Base-by-base conservation (phyloP, 2,888 invertebrate genomes). In the Archips xylosteana region DNA sequence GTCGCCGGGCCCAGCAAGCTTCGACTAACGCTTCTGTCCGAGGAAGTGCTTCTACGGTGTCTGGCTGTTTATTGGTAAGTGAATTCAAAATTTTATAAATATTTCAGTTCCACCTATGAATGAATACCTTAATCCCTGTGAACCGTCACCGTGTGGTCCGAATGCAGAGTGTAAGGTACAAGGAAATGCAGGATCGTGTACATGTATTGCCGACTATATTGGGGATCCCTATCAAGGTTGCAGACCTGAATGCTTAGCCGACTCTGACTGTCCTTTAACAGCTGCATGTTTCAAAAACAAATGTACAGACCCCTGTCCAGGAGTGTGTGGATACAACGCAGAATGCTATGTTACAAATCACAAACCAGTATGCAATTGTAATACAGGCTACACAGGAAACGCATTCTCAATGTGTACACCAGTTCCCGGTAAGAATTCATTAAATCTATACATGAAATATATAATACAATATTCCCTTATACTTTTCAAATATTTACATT, bases 201-300 rank as follows among this genome's bases (percentile, higher is more conserved):
- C 95, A 78, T 97, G 97, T 85, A 87, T 96, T 72, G 95, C 96
- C 6, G 96, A 96, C 77, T 96, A 96, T 87, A 95, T 96, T 80
- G 97, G 97, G 79, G 96, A 97, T 85, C 97, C 97, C 57, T 97
- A 96, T 83, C 96, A 96, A 91, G 95, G 96, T 74, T 97, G 97
- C 83, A 95, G 96, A 84, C 96, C 96, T 39, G 96, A 96, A 87
- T 96, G 96, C 83, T 90, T 95, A 79, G 90, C 95, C 61, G 96
- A 96, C 86, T 94, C 96, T 47, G 96, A 96, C 84, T 96, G 96
- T 83, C 91, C 95, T n/a, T 93, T 96, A 72, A 94, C 93, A 78
- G 92, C 89, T 85, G 95, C 96, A 62, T 97, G 96, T 85, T 94
- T 95, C 77, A 95, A 95, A 82, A 96, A 95, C 85, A 96, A 96